Percentiles rank a stretch among this genome's conserved stretches.
Evolutionary conservation across 2,797 vertebrate genomes (phyloP).

Genomic region (Pseudochirops cupreus): DNA sequence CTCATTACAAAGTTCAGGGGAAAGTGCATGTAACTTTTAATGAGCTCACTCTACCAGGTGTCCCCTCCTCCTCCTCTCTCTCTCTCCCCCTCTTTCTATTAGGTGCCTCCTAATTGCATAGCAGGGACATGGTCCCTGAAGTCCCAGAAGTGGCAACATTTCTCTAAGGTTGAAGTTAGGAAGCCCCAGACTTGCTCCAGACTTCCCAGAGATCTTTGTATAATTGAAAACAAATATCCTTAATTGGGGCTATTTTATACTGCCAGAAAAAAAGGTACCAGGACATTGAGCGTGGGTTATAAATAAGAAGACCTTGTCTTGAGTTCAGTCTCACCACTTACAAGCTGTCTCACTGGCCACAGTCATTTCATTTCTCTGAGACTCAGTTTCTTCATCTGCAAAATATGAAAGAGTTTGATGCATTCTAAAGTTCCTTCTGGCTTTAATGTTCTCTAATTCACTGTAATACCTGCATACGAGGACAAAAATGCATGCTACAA

Average conservation of each 20-base stretch:
- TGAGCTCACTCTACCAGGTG: constrained; percentile 56
- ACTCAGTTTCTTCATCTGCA: neutral
- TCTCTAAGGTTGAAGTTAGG: constrained; percentile 49
- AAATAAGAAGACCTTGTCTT: neutral
- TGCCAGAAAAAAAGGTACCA: constrained; percentile 54
- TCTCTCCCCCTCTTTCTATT: constrained; percentile 45
- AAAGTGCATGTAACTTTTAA: constrained; percentile 60
- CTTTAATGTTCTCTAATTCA: neutral
- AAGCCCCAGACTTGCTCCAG: constrained; percentile 49
- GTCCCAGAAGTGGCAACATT: constrained; percentile 41
- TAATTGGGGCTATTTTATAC: constrained; percentile 58
- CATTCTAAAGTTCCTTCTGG: neutral
- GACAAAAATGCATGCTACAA: constrained; percentile 64
- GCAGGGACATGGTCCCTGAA: constrained; percentile 20
- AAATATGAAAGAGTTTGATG: neutral
- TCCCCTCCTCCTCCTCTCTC: constrained; percentile 44
- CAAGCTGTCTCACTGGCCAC: neutral
- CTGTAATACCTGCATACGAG: constrained; percentile 67
- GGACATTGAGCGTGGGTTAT: constrained; percentile 43
- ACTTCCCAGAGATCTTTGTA: constrained; percentile 52
- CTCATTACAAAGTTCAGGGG: constrained; percentile 50
- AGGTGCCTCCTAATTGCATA: constrained; percentile 52
- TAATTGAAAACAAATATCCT: constrained; percentile 47
- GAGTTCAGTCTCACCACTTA: neutral
- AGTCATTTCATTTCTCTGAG: neutral